Percentiles rank a stretch among this genome's conserved stretches.
Evolutionary conservation across 2,888 invertebrate genomes (phyloP).

Genomic region (Drosophila fungiperda): DNA sequence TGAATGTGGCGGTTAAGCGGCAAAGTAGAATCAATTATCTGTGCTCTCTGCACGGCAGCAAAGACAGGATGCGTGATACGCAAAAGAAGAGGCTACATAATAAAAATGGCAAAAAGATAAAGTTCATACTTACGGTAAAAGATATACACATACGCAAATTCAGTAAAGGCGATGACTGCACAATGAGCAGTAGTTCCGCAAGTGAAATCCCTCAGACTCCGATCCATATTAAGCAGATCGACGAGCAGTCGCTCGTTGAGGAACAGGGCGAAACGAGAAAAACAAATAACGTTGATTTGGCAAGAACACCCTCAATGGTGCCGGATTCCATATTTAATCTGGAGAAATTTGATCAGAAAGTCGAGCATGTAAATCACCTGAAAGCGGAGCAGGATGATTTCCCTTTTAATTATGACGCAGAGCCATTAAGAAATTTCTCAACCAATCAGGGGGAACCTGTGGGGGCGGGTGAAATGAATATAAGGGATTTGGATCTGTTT

Average conservation of each 20-base stretch:
- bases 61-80: not conserved
- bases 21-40: not conserved
- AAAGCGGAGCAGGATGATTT: not conserved
- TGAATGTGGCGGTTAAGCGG: not conserved
- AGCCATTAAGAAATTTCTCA: not conserved
- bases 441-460: not conserved
- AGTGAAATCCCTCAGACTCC: not conserved
- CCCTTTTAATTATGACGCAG: not conserved
- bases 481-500: conserved; percentile 23
- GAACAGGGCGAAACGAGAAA: not conserved
- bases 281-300: not conserved
- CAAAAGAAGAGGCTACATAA: not conserved
- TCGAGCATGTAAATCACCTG: not conserved
- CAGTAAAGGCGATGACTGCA: not conserved
- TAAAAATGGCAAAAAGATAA: not conserved
- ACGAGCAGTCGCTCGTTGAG: too few relatives aligned
- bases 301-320: not conserved
- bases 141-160: not conserved
- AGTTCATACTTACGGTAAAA: too few relatives aligned
- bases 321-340: not conserved
- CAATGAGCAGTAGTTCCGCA: not conserved
- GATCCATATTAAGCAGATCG: not conserved
- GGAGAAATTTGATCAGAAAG: not conserved
- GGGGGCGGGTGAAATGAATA: not conserved
- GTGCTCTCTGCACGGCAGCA: not conserved